These are phyloP conservation scores for Papilio polytes DNA, from an alignment of 1,140 invertebrate genomes.

Conservation along the genomic window DNA sequence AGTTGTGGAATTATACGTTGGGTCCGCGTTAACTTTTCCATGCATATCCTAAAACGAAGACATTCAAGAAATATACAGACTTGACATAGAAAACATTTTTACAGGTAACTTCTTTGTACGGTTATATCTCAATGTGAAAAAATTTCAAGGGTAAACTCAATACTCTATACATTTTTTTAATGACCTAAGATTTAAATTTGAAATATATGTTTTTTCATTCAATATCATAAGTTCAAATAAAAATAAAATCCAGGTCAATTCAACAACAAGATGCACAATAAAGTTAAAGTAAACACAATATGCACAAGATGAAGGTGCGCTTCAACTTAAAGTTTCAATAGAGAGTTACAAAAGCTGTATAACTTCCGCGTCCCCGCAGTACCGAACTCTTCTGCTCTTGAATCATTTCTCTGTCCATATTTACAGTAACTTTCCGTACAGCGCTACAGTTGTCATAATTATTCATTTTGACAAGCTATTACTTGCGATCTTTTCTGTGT, in stretches of 20 bases:
- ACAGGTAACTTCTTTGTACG: too few relatives aligned
- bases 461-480: background rate
- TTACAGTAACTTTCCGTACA: background rate
- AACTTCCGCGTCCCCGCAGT: background rate
- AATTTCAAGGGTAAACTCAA: too few relatives aligned
- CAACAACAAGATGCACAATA: background rate
- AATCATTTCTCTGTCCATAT: conserved; percentile 11
- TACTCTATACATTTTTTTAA: too few relatives aligned
- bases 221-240: background rate
- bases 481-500: too few relatives aligned
- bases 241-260: background rate
- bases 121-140: too few relatives aligned
- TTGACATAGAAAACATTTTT: too few relatives aligned
- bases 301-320: background rate
- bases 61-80: too few relatives aligned
- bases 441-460: background rate
- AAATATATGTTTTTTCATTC: too few relatives aligned
- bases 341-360: background rate
- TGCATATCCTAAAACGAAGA: too few relatives aligned
- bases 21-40: too few relatives aligned
- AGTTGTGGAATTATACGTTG: background rate
- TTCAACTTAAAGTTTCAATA: background rate
- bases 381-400: background rate
- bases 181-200: too few relatives aligned
- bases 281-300: conserved; percentile 15